phyloP scores from a whole-genome alignment of 2,888 invertebrate species.

The Oscheius sp. region DNA sequence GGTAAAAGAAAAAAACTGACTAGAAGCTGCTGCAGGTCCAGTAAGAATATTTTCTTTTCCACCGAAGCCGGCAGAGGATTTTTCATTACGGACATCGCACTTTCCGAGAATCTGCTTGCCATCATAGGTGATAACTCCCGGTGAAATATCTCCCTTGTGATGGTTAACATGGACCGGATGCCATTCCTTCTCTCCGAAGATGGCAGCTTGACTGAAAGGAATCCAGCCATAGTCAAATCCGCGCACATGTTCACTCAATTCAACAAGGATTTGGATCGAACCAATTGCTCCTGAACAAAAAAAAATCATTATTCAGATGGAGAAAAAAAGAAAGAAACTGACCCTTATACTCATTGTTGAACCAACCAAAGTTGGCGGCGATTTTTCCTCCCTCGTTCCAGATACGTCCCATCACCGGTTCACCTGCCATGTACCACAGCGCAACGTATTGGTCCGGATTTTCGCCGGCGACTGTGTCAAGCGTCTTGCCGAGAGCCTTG shows the following conservation, averaged over 20 bases:
- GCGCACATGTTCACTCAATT: slow-evolving; percentile 62
- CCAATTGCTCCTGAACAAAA: slow-evolving; percentile 35
- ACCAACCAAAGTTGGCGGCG: slow-evolving; percentile 64
- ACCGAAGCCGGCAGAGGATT: slow-evolving; percentile 53
- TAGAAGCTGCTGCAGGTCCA: slow-evolving; percentile 35
- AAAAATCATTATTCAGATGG: too few species aligned
- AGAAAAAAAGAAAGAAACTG: slow-evolving; percentile 7
- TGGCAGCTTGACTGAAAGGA: slow-evolving; percentile 61
- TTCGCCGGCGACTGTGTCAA: slow-evolving; percentile 61
- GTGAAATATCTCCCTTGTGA: slow-evolving; percentile 62
- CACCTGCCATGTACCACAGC: slow-evolving; percentile 63
- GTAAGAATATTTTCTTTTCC: slow-evolving; percentile 52
- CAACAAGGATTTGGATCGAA: slow-evolving; percentile 54
- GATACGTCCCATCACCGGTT: slow-evolving; percentile 67
- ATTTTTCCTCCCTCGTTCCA: slow-evolving; percentile 66
- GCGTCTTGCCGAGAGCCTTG: slow-evolving; percentile 53
- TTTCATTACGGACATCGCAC: slow-evolving; percentile 63
- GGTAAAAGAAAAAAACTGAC: too few species aligned
- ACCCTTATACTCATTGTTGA: slow-evolving; percentile 58
- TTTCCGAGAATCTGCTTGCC: slow-evolving; percentile 66
- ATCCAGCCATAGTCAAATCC: slow-evolving; percentile 67
- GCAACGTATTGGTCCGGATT: slow-evolving; percentile 65
- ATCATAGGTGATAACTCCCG: slow-evolving; percentile 56
- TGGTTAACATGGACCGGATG: slow-evolving; percentile 59
- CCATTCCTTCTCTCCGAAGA: slow-evolving; percentile 58